Conservation (phyloP, 2,113 vertebrate species). For the Octodon degus region DNA sequence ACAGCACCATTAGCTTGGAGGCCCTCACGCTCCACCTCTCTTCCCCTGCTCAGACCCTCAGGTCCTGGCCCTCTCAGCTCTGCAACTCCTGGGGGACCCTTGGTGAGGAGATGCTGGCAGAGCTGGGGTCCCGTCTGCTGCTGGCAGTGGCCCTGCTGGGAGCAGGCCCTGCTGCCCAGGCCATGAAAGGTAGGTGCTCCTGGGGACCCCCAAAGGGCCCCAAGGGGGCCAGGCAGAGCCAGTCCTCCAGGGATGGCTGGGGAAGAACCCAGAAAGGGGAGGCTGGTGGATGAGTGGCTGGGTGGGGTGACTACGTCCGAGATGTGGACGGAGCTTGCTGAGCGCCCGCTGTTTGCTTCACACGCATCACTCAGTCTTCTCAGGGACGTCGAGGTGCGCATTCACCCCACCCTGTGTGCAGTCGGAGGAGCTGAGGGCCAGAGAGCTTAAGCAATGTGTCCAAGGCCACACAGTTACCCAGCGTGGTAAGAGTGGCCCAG, state of each 20-base stretch:
- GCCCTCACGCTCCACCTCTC: conserved; percentile 85
- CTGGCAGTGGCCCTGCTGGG: conserved; percentile 86
- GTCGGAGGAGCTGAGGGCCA: neutral
- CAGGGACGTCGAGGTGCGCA: neutral
- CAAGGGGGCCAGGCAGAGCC: neutral
- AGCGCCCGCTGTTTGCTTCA: neutral
- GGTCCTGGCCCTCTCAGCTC: neutral
- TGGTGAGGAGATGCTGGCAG: conserved; percentile 63
- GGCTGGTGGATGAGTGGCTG: neutral
- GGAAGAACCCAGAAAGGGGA: neutral
- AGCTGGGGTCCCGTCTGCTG: conserved; percentile 70
- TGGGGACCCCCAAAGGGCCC: neutral
- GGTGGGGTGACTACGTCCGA: neutral
- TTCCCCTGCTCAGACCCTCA: conserved; percentile 38
- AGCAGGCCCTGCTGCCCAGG: conserved; percentile 82
- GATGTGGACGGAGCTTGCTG: neutral
- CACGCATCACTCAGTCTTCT: neutral
- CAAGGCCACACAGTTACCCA: neutral
- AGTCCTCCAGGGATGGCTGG: neutral
- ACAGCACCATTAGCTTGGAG: conserved; percentile 88
- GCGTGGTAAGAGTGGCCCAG: neutral
- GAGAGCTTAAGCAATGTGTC: neutral
- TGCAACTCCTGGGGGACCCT: neutral
- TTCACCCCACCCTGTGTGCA: neutral
- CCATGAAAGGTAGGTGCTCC: conserved; percentile 91